Evolutionary conservation across 1,140 invertebrate genomes (phyloP), one percentile per base, ranked within the genome.

Genomic region (Lerema accius): DNA sequence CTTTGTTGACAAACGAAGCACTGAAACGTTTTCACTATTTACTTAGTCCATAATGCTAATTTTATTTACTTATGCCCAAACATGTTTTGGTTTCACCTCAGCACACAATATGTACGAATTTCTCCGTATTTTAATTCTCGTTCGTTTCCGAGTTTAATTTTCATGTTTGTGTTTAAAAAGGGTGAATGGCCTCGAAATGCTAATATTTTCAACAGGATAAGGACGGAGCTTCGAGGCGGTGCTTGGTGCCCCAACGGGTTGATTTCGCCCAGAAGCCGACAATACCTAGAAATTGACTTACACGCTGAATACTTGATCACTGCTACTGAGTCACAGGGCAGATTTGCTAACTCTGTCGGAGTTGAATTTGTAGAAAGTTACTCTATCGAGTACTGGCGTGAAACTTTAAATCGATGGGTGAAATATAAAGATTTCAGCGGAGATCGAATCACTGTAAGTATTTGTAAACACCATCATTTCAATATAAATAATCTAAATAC

Each of bases 271-370:
- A 93, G 94, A 45, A 93, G 95, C 14, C 93, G 95, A 7, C 97
- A 98, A 82, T 98, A 95, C 81, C 90, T 99, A 37, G 96, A 99
- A 84, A 94, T 99, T 32, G 95, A 98, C 78, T 90, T 99, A 7
- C 92, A 92, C 3, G 91, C 92, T 46, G 93, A 96, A 67, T 95
- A 96, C 76, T 91, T 97, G 66, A 94, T 98, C 68, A 97, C 96
- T 0, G 95, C 94, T 85, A 96, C 97, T 0, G 96, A 97, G 76
- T 97, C 97, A 0, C 98, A 99, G 77, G 98, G 98, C 4, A 93
- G 98, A 26, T 98, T 98, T 82, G 97, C 97, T 0, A 98, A 98
- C 83, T 97, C 97, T n/a, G 94, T 97, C 63, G 98, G 97, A 10
- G 94, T 95, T 40, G 98, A 99, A 82, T 99, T 95, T 78, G 95